Conservation (phyloP, 1,140 invertebrate species). For the Drosophila sucinea region DNA sequence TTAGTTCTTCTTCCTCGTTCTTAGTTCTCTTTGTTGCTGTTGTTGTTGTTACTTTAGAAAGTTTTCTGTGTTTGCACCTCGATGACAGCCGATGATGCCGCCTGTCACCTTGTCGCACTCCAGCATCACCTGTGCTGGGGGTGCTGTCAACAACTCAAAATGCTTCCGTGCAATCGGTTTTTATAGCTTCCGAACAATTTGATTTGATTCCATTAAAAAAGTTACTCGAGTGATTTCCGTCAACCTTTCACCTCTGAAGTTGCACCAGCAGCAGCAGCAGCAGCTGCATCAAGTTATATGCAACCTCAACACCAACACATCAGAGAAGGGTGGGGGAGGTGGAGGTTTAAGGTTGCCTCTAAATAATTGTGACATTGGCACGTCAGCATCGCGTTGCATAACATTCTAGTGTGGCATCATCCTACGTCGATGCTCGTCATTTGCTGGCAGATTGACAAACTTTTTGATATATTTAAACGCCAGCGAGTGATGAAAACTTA, state of each 20-base stretch:
- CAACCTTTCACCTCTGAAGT: constrained; percentile 38
- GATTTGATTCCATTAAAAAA: constrained; percentile 83
- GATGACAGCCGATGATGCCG: constrained; percentile 48
- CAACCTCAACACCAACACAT: background rate
- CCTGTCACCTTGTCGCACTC: constrained; percentile 23
- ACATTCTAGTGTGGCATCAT: constrained; percentile 46
- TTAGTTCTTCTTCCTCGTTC: background rate
- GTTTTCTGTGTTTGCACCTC: constrained; percentile 76
- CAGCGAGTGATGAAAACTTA: constrained; percentile 73
- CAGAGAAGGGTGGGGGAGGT: background rate
- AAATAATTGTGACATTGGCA: constrained; percentile 80
- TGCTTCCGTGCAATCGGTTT: constrained; percentile 82
- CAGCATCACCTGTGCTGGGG: background rate
- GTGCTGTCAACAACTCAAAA: constrained; percentile 76
- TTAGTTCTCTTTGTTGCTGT: constrained; percentile 45
- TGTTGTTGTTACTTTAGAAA: constrained; percentile 67
- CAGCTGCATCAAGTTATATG: constrained; percentile 44
- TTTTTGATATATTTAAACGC: constrained; percentile 42
- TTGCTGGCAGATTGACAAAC: constrained; percentile 75
- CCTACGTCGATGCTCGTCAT: constrained; percentile 66
- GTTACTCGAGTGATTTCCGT: constrained; percentile 77
- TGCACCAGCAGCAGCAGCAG: constrained; percentile 43
- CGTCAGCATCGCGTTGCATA: constrained; percentile 66
- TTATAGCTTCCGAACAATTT: constrained; percentile 83
- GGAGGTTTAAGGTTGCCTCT: constrained; percentile 13